Evolutionary conservation across 2,797 vertebrate species (phyloP), one percentile per base, ranked within the genome.

Genomic region (Myotis daubentonii): DNA sequence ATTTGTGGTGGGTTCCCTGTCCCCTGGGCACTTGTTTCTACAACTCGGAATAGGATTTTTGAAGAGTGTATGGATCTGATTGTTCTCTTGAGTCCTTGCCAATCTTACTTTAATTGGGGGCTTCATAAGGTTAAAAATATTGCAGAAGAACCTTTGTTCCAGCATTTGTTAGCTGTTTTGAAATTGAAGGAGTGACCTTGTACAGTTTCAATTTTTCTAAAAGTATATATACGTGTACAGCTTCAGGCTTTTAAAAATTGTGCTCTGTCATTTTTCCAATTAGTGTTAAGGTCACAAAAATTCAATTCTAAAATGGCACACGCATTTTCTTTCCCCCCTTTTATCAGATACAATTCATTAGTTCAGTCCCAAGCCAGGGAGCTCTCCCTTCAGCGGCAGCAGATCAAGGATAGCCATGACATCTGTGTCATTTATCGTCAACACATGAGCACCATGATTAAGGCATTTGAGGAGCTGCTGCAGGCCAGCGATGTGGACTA

Each of bases 301-400:
- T 97, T 79, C 81, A 95, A 70, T 97, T 89, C 89, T 94, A 94
- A 97, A 94, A 95, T 94, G 15, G 87, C 85, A 57, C 79, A 72
- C 92, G 91, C 89, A 11, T 94, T 97, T 94, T 93, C 88, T 91
- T 81, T 62, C 11, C 71, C 74, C n/a, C 7, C 17, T 97, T 97
- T 98, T 91, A 96, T 84, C 98, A 99, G 99, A 74, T 98, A 99
- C 11, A 98, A 99, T 97, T 99, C 99, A 8, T 98, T 99, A 91
- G 98, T 99, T 91, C 99, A 99, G 97, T 99, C 99, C 0, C 99
- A 99, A 97, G 99, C 99, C 82, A 98, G 97, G 88, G 99, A 99
- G 96, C 98, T 99, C 96, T 99, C 99, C 36, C 98, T 99, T 84
- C 99, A 99, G 49, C 98, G 98, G 94, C 99, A 99, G 95, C 99